A percentile compares a stretch with the other conserved stretches of the same genome.
phyloP scores from a whole-genome alignment of 2,797 vertebrate genomes.

The Masticophis lateralis region DNA sequence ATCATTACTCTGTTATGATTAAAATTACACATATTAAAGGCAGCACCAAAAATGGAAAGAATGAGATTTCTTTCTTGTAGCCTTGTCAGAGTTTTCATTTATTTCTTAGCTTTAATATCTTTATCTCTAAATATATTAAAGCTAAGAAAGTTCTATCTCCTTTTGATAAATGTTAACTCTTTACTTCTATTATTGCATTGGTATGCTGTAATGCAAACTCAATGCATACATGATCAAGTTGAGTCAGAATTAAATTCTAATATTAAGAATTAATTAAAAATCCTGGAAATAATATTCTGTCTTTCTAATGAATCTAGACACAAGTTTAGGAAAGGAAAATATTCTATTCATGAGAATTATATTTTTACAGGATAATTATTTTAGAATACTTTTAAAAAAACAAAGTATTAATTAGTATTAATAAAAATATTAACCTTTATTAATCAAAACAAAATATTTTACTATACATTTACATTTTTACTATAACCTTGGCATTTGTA shows the following conservation, averaged over 20 bases:
- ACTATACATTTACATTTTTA: not conserved
- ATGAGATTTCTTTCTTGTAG: not conserved
- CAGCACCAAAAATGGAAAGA: not conserved
- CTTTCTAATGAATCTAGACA: not conserved
- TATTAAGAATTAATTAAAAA: not conserved
- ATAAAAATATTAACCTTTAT: not conserved
- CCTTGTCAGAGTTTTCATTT: slow-evolving; percentile 16
- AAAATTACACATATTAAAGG: slow-evolving; percentile 58
- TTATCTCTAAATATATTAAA: slow-evolving; percentile 3
- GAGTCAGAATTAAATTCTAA: not conserved
- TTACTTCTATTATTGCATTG: not conserved
- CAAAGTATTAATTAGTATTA: not conserved
- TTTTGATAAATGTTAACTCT: not conserved
- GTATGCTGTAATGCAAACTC: not conserved
- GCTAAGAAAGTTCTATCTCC: not conserved
- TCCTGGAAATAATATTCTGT: not conserved
- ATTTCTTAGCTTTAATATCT: too few relatives aligned
- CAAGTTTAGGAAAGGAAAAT: not conserved
- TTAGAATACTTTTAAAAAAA: not conserved
- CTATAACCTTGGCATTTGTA: not conserved
- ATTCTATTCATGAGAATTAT: not conserved
- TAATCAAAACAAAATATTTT: not conserved
- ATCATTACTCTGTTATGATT: slow-evolving; percentile 18
- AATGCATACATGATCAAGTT: not conserved
- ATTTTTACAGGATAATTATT: not conserved